phyloP scores from a whole-genome alignment of 2,113 vertebrate species.

The Paedocypris sp. region DNA sequence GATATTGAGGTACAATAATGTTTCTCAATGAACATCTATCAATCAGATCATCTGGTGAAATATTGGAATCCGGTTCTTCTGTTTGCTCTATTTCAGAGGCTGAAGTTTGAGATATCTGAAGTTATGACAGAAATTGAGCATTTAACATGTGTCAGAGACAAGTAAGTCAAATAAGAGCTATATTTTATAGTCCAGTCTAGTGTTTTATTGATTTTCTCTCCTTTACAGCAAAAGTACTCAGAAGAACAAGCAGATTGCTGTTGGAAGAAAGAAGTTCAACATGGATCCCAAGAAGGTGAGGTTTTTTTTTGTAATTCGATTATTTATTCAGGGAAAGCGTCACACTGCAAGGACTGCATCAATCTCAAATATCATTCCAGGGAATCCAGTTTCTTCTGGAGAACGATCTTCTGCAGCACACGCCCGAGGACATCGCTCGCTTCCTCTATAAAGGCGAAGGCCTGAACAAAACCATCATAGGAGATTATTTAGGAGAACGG shows the following conservation, averaged over 20 bases:
- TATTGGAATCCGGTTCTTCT: neutral
- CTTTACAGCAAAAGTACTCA: conserved; percentile 81
- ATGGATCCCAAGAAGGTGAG: conserved; percentile 97
- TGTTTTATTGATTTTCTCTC: neutral
- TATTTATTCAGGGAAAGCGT: neutral
- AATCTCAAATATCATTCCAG: conserved; percentile 45
- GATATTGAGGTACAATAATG: conserved; percentile 86
- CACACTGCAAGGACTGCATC: neutral
- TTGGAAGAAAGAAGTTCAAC: conserved; percentile 98
- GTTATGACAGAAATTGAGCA: conserved; percentile 98
- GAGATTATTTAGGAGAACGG: conserved; percentile 96
- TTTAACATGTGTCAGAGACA: conserved; percentile 87
- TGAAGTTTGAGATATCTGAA: conserved; percentile 95
- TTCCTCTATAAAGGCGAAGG: conserved; percentile 98
- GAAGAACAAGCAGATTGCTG: conserved; percentile 94
- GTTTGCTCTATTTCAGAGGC: conserved; percentile 66
- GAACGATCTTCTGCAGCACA: conserved; percentile 92
- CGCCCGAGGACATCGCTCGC: conserved; percentile 89
- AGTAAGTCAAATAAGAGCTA: conserved; percentile 52
- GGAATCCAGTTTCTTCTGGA: conserved; percentile 95
- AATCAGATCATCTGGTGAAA: no score
- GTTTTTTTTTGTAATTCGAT: neutral
- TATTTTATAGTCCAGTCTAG: neutral
- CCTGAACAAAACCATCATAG: conserved; percentile 94
- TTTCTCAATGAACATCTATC: neutral